Percentiles rank a stretch among this genome's conserved stretches.
These are phyloP conservation scores for Lissonota sp. DNA, from an alignment of 2,888 invertebrate species.

Conservation along the genomic window DNA sequence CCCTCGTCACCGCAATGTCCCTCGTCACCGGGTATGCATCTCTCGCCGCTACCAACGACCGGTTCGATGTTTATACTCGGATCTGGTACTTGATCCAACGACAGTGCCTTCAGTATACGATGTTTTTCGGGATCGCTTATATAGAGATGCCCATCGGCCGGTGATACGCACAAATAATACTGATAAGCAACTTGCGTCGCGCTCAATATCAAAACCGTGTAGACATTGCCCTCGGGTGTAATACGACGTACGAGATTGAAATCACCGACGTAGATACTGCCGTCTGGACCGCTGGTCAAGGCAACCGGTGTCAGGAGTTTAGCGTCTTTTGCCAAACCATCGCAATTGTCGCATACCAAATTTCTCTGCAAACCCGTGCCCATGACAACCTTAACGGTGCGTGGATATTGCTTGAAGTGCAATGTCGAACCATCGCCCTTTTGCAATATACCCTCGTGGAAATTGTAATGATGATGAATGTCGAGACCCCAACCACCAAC, in stretches of 20 bases:
- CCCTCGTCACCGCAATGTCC: constrained; percentile 98
- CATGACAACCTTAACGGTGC: constrained; percentile 96
- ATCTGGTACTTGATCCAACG: constrained; percentile 92
- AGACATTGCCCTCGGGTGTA: constrained; percentile 94
- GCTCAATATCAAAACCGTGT: constrained; percentile 94
- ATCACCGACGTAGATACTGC: constrained; percentile 98
- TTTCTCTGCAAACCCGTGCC: constrained; percentile 95
- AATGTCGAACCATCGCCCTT: constrained; percentile 98
- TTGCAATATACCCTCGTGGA: constrained; percentile 98
- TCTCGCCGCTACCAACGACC: constrained; percentile 95
- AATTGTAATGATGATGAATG: constrained; percentile 99
- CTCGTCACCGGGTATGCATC: constrained; percentile 97
- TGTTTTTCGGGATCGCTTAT: constrained; percentile 98
- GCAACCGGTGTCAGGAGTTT: constrained; percentile 96
- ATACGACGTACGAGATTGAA: constrained; percentile 97
- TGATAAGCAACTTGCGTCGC: constrained; percentile 98
- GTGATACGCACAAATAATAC: constrained; percentile 98
- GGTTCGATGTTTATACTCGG: constrained; percentile 93
- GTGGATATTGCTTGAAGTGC: constrained; percentile 96
- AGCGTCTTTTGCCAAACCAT: constrained; percentile 93
- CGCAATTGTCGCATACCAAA: constrained; percentile 94
- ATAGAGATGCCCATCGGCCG: constrained; percentile 97
- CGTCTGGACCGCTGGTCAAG: constrained; percentile 97
- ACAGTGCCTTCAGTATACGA: constrained; percentile 92
- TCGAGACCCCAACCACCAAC: constrained; percentile 99